These are phyloP conservation scores for Eutolmus rufibarbis DNA, from an alignment of 2,888 invertebrate genomes.

Conservation along the genomic window DNA sequence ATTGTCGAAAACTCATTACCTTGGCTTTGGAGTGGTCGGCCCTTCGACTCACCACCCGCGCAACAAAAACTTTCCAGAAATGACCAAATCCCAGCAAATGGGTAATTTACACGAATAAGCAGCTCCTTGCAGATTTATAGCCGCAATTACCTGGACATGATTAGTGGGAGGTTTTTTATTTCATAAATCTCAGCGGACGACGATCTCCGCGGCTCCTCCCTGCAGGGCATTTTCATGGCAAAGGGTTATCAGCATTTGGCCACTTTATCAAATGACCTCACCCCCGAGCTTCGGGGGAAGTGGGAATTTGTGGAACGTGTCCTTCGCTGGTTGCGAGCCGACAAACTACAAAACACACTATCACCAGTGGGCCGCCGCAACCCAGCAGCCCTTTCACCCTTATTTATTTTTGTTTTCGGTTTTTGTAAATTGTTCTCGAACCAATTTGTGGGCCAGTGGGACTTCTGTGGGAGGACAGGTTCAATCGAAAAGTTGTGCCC, in stretches of 20 bases:
- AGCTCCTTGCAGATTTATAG: neutral
- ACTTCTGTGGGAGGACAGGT: neutral
- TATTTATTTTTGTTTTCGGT: neutral
- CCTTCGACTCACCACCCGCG: neutral
- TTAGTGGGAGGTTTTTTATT: neutral
- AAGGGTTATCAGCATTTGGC: conserved; percentile 24
- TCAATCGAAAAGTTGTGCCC: neutral
- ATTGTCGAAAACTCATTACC: neutral
- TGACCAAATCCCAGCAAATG: neutral
- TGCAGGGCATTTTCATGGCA: neutral
- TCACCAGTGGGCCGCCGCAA: neutral
- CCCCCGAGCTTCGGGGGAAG: neutral
- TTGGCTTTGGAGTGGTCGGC: neutral
- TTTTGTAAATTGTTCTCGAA: conserved; percentile 5
- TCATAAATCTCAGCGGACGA: neutral
- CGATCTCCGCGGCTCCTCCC: neutral
- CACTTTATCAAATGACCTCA: neutral
- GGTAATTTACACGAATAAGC: conserved; percentile 32
- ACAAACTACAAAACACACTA: neutral
- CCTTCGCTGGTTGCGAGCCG: neutral
- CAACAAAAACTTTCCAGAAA: neutral
- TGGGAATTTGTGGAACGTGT: neutral
- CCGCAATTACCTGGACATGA: conserved; percentile 22
- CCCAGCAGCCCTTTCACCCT: neutral
- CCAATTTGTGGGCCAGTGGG: neutral